phyloP scores from a whole-genome alignment of 2,888 invertebrate species.

The Plebejus anna region DNA sequence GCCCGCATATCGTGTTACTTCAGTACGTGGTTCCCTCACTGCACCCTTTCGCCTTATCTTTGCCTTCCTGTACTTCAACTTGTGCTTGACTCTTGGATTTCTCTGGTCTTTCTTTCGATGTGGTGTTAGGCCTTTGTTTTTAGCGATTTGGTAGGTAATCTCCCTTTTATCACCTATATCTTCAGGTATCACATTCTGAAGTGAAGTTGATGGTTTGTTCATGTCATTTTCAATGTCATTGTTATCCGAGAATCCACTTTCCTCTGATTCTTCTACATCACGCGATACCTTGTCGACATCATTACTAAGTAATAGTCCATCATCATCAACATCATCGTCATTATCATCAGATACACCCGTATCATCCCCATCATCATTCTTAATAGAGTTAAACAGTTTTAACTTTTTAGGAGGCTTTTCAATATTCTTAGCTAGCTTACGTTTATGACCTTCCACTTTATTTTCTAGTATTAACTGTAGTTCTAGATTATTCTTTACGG shows the following conservation, averaged over 20 bases:
- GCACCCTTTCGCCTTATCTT: conserved; percentile 96
- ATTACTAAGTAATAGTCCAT: conserved; percentile 47
- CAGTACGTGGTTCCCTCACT: conserved; percentile 90
- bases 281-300: conserved; percentile 32
- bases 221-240: conserved; percentile 56
- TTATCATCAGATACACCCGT: conserved; percentile 69
- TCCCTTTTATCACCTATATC: conserved; percentile 83
- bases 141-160: conserved; percentile 96
- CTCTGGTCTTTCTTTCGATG: conserved; percentile 94
- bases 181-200: conserved; percentile 49
- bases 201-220: conserved; percentile 58
- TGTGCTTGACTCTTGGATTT: conserved; percentile 97
- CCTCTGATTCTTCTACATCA: conserved; percentile 61
- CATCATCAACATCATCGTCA: conserved; percentile 60
- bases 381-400: conserved; percentile 62
- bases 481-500: conserved; percentile 68
- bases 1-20: conserved; percentile 91
- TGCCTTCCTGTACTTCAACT: conserved; percentile 95
- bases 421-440: conserved; percentile 51
- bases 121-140: conserved; percentile 96
- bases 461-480: conserved; percentile 50
- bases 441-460: conserved; percentile 48
- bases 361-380: conserved; percentile 68
- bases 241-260: conserved; percentile 71
- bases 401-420: conserved; percentile 60